These are phyloP conservation scores for Reticulitermes lucifugus DNA, from an alignment of 2,888 invertebrate species.

Conservation along the genomic window DNA sequence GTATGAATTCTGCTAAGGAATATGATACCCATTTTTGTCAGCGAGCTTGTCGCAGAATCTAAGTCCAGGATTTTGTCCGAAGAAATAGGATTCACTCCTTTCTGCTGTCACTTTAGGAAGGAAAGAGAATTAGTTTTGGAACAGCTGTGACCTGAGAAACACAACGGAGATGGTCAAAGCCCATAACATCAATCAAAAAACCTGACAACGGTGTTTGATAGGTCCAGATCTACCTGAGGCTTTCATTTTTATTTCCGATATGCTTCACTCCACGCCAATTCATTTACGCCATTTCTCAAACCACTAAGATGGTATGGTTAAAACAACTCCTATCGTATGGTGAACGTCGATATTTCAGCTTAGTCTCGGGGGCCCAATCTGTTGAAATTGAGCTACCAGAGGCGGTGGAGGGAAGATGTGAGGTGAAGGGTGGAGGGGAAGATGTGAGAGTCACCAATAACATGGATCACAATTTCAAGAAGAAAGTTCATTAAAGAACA, in stretches of 20 bases:
- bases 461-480: constrained; percentile 40
- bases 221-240: neutral
- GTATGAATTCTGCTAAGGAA: no score
- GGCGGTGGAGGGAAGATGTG: neutral
- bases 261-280: neutral
- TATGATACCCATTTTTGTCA: no score
- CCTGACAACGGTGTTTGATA: neutral
- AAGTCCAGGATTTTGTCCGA: no score
- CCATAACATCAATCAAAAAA: no score
- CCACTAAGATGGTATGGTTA: neutral
- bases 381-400: constrained; percentile 12
- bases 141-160: no score
- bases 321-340: constrained; percentile 5
- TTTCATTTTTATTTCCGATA: neutral
- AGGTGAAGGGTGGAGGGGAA: neutral
- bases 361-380: constrained; percentile 14
- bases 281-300: neutral
- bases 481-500: constrained; percentile 43
- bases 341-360: constrained; percentile 31
- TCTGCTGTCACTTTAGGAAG: no score
- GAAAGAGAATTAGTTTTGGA: no score
- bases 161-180: no score
- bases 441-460: constrained; percentile 22
- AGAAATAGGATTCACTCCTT: no score
- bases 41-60: no score